Percentiles rank a stretch among this genome's conserved stretches.
Conservation (phyloP, 2,888 invertebrate species). For the Cerceris rybyensis region DNA sequence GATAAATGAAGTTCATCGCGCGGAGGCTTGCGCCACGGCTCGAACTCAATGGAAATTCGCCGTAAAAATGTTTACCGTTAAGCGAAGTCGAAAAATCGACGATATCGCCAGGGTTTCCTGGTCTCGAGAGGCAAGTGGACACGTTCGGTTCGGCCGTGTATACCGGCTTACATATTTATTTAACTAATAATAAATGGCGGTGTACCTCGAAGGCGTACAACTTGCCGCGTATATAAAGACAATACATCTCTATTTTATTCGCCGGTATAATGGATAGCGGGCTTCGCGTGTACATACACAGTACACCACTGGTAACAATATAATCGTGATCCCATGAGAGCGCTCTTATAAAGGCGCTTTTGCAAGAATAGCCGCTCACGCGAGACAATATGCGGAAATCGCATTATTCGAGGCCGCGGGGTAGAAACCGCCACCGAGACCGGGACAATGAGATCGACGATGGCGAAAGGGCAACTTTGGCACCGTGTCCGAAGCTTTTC, state of each 20-base stretch:
- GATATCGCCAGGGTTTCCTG: constrained; percentile 41
- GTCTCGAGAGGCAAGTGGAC: constrained; percentile 30
- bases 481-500: constrained; percentile 5
- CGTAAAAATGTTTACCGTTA: constrained; percentile 1
- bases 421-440: constrained; percentile 65
- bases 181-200: constrained; percentile 71
- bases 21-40: no score
- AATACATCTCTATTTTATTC: constrained; percentile 78
- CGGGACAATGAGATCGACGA: constrained; percentile 58
- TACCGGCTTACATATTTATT: constrained; percentile 54
- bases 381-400: constrained; percentile 74
- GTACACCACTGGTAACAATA: constrained; percentile 67
- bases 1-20: no score
- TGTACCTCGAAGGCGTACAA: constrained; percentile 62
- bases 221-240: constrained; percentile 71
- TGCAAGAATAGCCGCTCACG: constrained; percentile 53
- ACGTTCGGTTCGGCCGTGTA: constrained; percentile 18
- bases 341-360: constrained; percentile 61
- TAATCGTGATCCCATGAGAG: constrained; percentile 70
- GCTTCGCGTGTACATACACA: constrained; percentile 39
- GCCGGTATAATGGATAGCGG: constrained; percentile 58
- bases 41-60: constrained; percentile 20
- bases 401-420: constrained; percentile 65
- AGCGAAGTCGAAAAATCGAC: background rate
- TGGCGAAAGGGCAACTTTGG: constrained; percentile 55